A percentile compares a stretch with the other conserved stretches of the same genome.
Evolutionary conservation across 1,140 invertebrate species (phyloP).

Genomic region (Papilio machaon): DNA sequence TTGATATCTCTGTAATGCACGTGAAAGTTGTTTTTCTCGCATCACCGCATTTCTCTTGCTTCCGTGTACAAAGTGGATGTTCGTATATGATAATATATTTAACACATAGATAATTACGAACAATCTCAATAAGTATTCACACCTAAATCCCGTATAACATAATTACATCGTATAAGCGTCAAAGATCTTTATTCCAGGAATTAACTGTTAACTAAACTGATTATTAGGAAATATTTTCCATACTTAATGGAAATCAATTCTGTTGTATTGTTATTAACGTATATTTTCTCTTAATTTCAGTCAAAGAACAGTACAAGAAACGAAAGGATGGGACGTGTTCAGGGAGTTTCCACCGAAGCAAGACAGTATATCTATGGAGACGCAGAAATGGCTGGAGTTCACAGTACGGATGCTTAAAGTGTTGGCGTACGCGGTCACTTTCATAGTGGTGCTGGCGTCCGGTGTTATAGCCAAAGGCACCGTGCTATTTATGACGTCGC

Average conservation of each 20-base stretch:
- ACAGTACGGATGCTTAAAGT: constrained; percentile 94
- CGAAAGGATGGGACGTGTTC: constrained; percentile 98
- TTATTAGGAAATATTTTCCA: background rate
- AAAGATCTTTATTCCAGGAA: too few relatives aligned
- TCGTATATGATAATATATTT: background rate
- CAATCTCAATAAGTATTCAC: background rate
- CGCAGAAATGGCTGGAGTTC: constrained; percentile 92
- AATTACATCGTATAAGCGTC: too few relatives aligned
- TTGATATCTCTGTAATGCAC: constrained; percentile 58
- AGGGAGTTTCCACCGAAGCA: constrained; percentile 93
- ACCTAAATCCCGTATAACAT: too few relatives aligned
- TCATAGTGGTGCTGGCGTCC: constrained; percentile 90
- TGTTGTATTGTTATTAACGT: background rate
- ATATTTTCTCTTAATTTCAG: constrained; percentile 81
- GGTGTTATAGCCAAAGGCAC: constrained; percentile 94
- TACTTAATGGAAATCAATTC: background rate
- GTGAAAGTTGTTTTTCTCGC: constrained; percentile 75
- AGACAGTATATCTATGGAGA: constrained; percentile 94
- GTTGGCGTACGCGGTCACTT: constrained; percentile 92
- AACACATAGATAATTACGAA: background rate
- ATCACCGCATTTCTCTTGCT: constrained; percentile 40
- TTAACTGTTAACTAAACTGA: background rate
- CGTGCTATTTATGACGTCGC: constrained; percentile 95
- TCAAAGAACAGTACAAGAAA: constrained; percentile 91
- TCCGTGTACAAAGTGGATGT: constrained; percentile 40